These are phyloP conservation scores for Coecobrya sp. DNA, from an alignment of 2,888 invertebrate species.

Conservation along the genomic window DNA sequence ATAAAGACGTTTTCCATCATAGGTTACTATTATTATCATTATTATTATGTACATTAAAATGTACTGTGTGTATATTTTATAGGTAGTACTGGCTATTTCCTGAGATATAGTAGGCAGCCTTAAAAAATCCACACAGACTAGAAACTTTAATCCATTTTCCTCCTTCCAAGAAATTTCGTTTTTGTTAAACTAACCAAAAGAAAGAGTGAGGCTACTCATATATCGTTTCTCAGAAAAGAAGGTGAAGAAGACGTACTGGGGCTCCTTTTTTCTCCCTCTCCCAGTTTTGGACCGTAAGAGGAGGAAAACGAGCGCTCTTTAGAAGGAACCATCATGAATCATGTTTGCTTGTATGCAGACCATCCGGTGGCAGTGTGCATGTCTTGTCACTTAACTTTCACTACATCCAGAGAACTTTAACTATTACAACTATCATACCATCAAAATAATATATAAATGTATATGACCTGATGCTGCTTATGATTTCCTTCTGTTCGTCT, in stretches of 20 bases:
- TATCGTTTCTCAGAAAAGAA: constrained; percentile 1
- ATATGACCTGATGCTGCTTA: too few species aligned
- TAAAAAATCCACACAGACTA: constrained; percentile 49
- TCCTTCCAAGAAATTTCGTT: constrained; percentile 46
- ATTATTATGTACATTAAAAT: too few species aligned
- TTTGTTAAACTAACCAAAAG: constrained; percentile 8
- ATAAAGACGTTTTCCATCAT: too few species aligned
- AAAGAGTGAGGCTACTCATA: neutral
- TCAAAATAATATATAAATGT: too few species aligned
- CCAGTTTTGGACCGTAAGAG: neutral
- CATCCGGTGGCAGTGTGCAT: constrained; percentile 42
- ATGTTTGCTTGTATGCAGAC: constrained; percentile 21
- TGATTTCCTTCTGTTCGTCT: neutral
- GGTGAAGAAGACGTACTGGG: neutral
- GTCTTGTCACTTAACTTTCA: constrained; percentile 66
- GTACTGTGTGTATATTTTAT: too few species aligned
- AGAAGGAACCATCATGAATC: too few species aligned
- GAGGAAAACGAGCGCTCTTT: too few species aligned
- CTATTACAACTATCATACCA: neutral
- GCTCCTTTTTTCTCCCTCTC: too few species aligned
- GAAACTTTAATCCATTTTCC: constrained; percentile 56
- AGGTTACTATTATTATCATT: too few species aligned
- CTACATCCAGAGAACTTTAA: neutral
- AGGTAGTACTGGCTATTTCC: too few species aligned
- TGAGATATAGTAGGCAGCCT: neutral